These are phyloP conservation scores for Pseudocheirus occidentalis DNA, from an alignment of 2,797 vertebrate species.

Conservation along the genomic window DNA sequence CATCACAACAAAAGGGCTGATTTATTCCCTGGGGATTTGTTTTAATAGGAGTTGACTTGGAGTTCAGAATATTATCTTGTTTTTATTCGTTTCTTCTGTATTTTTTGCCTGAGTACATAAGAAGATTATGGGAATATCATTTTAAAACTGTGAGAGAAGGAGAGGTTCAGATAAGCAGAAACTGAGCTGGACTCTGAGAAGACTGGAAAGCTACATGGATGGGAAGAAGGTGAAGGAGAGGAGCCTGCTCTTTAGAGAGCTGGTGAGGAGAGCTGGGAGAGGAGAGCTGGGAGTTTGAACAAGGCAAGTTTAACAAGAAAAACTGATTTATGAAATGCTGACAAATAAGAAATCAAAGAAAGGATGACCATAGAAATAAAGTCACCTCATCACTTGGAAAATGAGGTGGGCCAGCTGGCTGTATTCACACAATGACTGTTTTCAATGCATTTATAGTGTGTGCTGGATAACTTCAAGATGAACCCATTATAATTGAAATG, in stretches of 20 bases:
- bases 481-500: not conserved
- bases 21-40: not conserved
- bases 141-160: not conserved
- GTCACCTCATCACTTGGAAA: slow-evolving; percentile 4
- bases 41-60: not conserved
- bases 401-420: not conserved
- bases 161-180: slow-evolving; percentile 35
- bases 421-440: not conserved
- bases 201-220: not conserved
- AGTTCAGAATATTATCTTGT: not conserved
- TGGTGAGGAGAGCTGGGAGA: not conserved
- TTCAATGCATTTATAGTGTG: not conserved
- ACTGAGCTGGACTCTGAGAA: not conserved
- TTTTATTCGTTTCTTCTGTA: not conserved
- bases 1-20: slow-evolving; percentile 2
- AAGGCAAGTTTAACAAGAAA: slow-evolving; percentile 3
- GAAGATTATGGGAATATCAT: not conserved
- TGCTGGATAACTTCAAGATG: not conserved
- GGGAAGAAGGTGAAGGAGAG: slow-evolving; percentile 17
- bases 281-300: not conserved
- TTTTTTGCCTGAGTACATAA: not conserved
- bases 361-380: not conserved
- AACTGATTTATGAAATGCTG: not conserved
- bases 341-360: slow-evolving; percentile 11
- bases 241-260: not conserved